Conservation (phyloP, 1,140 invertebrate species). For the Philopotamus ludificatus region DNA sequence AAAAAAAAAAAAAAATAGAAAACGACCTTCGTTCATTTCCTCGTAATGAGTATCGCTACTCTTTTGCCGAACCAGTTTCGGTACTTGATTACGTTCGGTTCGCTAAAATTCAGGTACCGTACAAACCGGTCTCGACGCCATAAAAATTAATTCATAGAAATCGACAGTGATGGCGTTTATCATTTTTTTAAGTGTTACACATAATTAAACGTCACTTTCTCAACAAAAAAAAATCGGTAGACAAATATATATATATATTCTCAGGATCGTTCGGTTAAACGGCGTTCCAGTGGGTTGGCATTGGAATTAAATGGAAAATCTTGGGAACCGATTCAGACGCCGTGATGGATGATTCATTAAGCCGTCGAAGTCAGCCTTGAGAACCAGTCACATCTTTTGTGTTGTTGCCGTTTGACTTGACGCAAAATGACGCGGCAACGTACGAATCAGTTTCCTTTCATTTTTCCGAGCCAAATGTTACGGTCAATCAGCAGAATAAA, state of each 20-base stretch:
- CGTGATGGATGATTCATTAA: background rate
- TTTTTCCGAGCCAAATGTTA: too few relatives aligned
- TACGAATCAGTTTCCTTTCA: too few relatives aligned
- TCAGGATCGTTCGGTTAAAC: too few relatives aligned
- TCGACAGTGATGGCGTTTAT: background rate
- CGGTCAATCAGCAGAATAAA: too few relatives aligned
- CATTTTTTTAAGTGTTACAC: background rate
- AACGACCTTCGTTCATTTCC: background rate
- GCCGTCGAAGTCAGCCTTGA: too few relatives aligned
- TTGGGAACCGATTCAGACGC: background rate
- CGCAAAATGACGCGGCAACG: too few relatives aligned
- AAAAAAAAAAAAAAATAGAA: background rate
- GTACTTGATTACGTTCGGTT: too few relatives aligned
- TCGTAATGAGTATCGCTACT: too few relatives aligned
- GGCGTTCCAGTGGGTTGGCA: too few relatives aligned
- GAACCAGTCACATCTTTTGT: too few relatives aligned
- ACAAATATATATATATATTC: too few relatives aligned
- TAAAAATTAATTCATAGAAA: conserved; percentile 9
- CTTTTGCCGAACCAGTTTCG: background rate
- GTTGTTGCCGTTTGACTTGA: too few relatives aligned
- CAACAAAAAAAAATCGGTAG: background rate
- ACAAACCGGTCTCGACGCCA: conserved; percentile 1
- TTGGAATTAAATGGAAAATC: background rate
- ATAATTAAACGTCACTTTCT: background rate
- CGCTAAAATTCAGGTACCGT: background rate